Conservation (phyloP, 2,797 vertebrate species). For the Rhynchonycteris naso region DNA sequence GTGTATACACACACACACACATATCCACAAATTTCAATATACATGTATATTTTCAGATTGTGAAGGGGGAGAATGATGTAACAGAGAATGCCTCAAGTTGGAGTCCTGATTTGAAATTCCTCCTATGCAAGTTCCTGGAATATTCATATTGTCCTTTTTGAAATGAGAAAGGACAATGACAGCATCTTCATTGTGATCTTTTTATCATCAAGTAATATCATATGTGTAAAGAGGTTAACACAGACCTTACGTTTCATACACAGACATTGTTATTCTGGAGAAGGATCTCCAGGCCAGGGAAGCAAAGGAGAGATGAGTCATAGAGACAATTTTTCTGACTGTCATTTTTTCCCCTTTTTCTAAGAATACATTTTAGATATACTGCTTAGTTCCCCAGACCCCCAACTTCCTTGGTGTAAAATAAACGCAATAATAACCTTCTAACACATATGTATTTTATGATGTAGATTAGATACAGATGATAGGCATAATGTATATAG, state of each 20-base stretch:
- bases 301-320: neutral
- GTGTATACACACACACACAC: neutral
- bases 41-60: neutral
- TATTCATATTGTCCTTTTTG: neutral
- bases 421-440: neutral
- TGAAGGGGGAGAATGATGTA: neutral
- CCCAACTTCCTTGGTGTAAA: neutral
- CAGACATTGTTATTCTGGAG: neutral
- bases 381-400: neutral
- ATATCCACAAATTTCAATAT: neutral
- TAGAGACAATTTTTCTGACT: neutral
- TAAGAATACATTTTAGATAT: neutral
- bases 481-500: neutral
- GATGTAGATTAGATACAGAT: neutral
- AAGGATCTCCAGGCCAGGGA: neutral
- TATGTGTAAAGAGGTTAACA: neutral
- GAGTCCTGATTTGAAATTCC: neutral
- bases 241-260: neutral
- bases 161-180: neutral
- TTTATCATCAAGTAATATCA: neutral
- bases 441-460: neutral
- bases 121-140: neutral
- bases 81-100: neutral
- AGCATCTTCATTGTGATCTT: neutral
- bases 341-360: neutral